Conservation (phyloP, 2,113 vertebrate species). For the Colistium nudipinnis region DNA sequence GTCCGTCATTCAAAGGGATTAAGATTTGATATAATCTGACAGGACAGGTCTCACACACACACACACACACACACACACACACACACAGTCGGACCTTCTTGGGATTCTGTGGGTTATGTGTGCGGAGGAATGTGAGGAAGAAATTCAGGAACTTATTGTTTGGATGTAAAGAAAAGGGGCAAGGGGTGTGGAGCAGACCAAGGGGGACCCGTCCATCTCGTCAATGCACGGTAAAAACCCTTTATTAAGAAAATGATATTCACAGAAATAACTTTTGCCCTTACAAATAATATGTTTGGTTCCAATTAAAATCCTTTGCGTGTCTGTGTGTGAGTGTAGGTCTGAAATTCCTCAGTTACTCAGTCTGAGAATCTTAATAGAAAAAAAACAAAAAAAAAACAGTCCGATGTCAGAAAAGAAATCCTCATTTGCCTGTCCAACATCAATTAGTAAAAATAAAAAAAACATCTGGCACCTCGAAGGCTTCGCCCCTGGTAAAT, state of each 20-base stretch:
- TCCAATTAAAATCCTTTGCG: no score
- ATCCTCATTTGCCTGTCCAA: no score
- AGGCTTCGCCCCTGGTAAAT: no score
- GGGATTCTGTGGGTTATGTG: not conserved
- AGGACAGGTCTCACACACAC: slow-evolving; percentile 41
- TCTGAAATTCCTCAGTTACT: not conserved
- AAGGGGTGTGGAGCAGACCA: not conserved
- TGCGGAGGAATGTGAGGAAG: not conserved
- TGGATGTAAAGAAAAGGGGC: slow-evolving; percentile 12
- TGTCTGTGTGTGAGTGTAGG: no score
- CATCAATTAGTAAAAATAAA: no score
- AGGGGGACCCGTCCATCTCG: slow-evolving; percentile 6
- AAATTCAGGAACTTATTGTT: not conserved
- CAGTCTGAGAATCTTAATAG: no score
- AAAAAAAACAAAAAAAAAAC: no score
- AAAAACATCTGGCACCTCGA: no score
- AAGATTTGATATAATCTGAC: slow-evolving; percentile 74
- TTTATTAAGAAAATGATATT: not conserved
- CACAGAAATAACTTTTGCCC: no score
- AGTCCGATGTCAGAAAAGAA: no score
- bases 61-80: not conserved
- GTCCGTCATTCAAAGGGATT: slow-evolving; percentile 33
- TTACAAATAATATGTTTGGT: no score
- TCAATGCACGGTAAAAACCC: slow-evolving; percentile 47
- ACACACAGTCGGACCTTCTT: slow-evolving; percentile 1